Base-by-base conservation (phyloP, 35 echinoderm and acorn worm species). In the Holothuria glaberrima region DNA sequence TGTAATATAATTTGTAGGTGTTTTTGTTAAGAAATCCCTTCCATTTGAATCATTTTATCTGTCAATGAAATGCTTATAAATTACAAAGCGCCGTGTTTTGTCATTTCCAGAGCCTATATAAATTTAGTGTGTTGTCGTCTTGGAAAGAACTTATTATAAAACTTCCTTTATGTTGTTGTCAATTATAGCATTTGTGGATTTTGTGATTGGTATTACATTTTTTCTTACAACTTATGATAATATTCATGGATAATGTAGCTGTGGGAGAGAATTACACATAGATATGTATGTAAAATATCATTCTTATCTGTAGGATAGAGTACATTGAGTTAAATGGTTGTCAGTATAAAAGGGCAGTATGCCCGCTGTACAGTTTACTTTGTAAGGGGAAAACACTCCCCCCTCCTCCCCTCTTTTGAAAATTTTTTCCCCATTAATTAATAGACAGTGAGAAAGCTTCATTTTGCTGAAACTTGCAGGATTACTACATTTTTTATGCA, bases 1-100 rank as follows among this genome's bases (percentile, higher is more conserved):
- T 78, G 74, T 78, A 78, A 78, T 78, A 78, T 78, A 78, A 78
- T 78, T 78, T 78, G 74, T 78, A 48, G 74, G 74, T 48, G 34
- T 77, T 48, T 78, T 48, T 69, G 44, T 78, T 69, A 78, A 28
- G 50, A 78, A 78, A 78, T 78, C 74, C 74, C 74, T 78, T 78
- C 74, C 74, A 78, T 26, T 78, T 12, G 7, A 21, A 38, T 21
- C 44, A 78, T 78, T 48, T 78, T 78, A 28, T 48, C 44, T 48
- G 50, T 78, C 44, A 78, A 78, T 5, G 50, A 54, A 54, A 17
- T 14, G 50, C 50, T 54, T 54, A 54, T 54, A 69, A 69, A 78
- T 78, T 38, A 41, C 74, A 78, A 48, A 52, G 74, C 36, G 50
- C 21, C 38, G 22, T 78, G 74, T 78, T 78, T 48, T 48, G 74